Base-by-base conservation (phyloP, 2,113 vertebrate genomes). In the Uria aalge region DNA sequence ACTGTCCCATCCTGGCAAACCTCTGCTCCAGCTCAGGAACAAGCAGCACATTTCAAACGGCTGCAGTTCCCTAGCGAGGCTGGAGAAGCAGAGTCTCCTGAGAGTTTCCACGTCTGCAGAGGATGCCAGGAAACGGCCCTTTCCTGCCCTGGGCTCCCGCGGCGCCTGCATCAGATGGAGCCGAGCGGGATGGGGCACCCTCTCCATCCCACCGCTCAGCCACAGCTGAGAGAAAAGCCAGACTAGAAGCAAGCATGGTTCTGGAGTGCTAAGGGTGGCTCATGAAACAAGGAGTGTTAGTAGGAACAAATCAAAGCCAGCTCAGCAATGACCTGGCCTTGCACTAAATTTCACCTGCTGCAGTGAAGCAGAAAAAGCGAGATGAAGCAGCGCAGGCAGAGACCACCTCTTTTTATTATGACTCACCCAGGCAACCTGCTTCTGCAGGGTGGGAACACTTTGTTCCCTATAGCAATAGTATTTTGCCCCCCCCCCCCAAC, bases 191-290 rank as follows among this genome's bases (percentile, higher is more conserved):
- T 24, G 23, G 48, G 43, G 50, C 30, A 52, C 47, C 9, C 3
- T 68, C 73, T 62, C 60, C 34, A 3, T 86, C 75, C 85, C 40
- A 1, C 30, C 2, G 26, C 63, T n/a, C 63, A 38, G 56, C 23
- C 52, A 19, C 29, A 1, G 45, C 66, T 14, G 3, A 14, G 20
- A 62, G 79, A 66, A 20, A 69, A 63, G 17, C 3, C 55, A 29
- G 15, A 5, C 11, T 0, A 2, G 24, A 21, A 59, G 57, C 32
- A 56, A 72, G 19, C 67, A 21, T 23, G 8, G 0, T 8, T 38
- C 75, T 8, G 67, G 40, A 30, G 11, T 2, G 12, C 9, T 15
- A 22, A 0, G 17, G 27, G 23, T 14, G 57, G 38, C 41, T 5
- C 48, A 32, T 0, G 38, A n/a, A 55, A 62, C 0, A 0, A 7